A percentile compares a stretch with the other conserved stretches of the same genome.
These are phyloP conservation scores for Drosophila repletoides DNA, from an alignment of 1,140 invertebrate species.

Conservation along the genomic window DNA sequence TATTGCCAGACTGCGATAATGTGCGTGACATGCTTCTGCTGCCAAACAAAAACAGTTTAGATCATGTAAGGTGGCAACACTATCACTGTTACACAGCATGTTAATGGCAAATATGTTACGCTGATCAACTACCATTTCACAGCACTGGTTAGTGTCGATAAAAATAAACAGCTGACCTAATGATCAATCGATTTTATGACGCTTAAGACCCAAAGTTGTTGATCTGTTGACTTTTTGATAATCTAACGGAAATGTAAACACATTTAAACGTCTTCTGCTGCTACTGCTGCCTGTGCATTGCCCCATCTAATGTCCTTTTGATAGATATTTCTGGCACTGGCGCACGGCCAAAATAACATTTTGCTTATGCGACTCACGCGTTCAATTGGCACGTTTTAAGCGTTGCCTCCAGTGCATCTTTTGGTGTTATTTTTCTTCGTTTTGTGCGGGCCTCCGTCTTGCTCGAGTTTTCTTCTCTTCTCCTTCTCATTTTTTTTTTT, in stretches of 20 bases:
- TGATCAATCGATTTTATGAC: neutral
- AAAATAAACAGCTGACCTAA: no score
- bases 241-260: conserved; percentile 32
- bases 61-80: conserved; percentile 33
- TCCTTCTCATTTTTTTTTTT: no score
- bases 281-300: conserved; percentile 40
- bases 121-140: neutral
- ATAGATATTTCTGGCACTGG: conserved; percentile 59
- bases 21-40: conserved; percentile 39
- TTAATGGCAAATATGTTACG: neutral
- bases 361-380: conserved; percentile 63
- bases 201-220: neutral
- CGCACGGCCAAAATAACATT: conserved; percentile 17
- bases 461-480: no score
- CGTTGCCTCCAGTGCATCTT: conserved; percentile 50
- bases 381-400: conserved; percentile 66
- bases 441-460: conserved; percentile 10
- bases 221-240: conserved; percentile 11
- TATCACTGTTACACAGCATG: neutral
- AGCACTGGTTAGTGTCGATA: neutral
- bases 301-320: conserved; percentile 55
- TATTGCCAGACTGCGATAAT: conserved; percentile 14
- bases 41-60: conserved; percentile 28
- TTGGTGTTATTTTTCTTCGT: conserved; percentile 22
- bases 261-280: conserved; percentile 5